Evolutionary conservation across 2,888 invertebrate genomes (phyloP), one percentile per base, ranked within the genome.

Genomic region (Ypsolopha scabrella): DNA sequence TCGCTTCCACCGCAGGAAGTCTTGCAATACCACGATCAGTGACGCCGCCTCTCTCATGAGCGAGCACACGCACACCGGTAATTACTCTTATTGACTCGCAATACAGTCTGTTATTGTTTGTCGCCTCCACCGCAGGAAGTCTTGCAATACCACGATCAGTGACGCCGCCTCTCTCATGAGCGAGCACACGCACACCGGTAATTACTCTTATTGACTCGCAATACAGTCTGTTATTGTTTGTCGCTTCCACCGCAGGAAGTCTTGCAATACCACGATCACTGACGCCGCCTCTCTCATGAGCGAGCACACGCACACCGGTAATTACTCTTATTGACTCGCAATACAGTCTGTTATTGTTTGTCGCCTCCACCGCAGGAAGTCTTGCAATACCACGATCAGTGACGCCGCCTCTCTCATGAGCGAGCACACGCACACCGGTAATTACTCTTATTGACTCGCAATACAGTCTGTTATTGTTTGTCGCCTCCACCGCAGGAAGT

Each of bases 41-140:
- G n/a, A n/a, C n/a, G 90, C 89, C 4, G 89, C 89, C 0, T 90
- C 90, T 0, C 63, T 91, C 49, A 88, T 87, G 54, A 89, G 88
- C 55, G 88, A 89, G 59, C 85, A 83, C 58, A 82, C 81, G 4
- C 77, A 78, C 11, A 79, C 82, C 33, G 86, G 82, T n/a, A n/a
- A n/a, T n/a, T n/a, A n/a, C n/a, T n/a, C n/a, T n/a, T n/a, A n/a
- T n/a, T n/a, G n/a, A n/a, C n/a, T n/a, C n/a, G n/a, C n/a, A n/a
- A n/a, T n/a, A n/a, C n/a, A n/a, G n/a, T n/a, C n/a, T n/a, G n/a
- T n/a, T n/a, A n/a, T n/a, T n/a, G n/a, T n/a, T n/a, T n/a, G n/a
- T n/a, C n/a, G 89, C 38, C 79, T 79, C 58, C 86, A 88, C 56
- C 83, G 90, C 0, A 80, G 90, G 38, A 75, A 87, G 54, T 90